Percentiles rank a stretch among this genome's conserved stretches.
Evolutionary conservation across 2,113 vertebrate genomes (phyloP).

Genomic region (Phaetusa simplex): DNA sequence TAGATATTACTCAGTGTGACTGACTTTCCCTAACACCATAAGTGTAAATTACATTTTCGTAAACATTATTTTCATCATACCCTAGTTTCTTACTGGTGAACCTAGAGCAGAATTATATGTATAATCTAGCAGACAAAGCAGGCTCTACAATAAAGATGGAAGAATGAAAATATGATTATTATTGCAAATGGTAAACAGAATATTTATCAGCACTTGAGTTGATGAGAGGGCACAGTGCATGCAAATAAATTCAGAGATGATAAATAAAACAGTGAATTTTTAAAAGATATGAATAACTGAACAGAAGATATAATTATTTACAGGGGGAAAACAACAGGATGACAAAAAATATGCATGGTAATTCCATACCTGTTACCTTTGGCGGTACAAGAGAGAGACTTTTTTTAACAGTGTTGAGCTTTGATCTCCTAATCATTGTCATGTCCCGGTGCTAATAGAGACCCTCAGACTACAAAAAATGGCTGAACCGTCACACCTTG

Average conservation of each 20-base stretch:
- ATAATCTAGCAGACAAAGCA: not conserved
- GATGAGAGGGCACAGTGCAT: not conserved
- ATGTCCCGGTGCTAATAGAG: not conserved
- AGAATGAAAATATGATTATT: conserved; percentile 23
- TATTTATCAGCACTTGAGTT: conserved; percentile 24
- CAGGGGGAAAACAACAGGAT: not conserved
- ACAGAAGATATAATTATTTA: conserved; percentile 24
- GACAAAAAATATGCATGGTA: not conserved
- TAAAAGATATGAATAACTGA: conserved; percentile 23
- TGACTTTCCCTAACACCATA: not conserved
- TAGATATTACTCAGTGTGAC: not conserved
- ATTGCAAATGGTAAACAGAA: conserved; percentile 5
- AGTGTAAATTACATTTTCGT: conserved; percentile 20
- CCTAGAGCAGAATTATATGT: not conserved
- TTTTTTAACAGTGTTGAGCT: not conserved
- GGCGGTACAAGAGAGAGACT: not conserved
- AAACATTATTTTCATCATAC: not conserved
- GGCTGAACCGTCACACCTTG: not conserved
- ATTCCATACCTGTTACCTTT: not conserved
- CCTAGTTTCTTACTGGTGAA: not conserved
- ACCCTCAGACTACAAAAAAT: not conserved
- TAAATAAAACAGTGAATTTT: conserved; percentile 59
- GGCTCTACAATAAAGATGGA: not conserved
- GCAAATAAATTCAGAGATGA: conserved; percentile 42
- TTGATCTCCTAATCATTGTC: not conserved